Evolutionary conservation across 2,113 vertebrate genomes (phyloP), one percentile per base, ranked within the genome.

Genomic region (Leucopsar rothschildi): DNA sequence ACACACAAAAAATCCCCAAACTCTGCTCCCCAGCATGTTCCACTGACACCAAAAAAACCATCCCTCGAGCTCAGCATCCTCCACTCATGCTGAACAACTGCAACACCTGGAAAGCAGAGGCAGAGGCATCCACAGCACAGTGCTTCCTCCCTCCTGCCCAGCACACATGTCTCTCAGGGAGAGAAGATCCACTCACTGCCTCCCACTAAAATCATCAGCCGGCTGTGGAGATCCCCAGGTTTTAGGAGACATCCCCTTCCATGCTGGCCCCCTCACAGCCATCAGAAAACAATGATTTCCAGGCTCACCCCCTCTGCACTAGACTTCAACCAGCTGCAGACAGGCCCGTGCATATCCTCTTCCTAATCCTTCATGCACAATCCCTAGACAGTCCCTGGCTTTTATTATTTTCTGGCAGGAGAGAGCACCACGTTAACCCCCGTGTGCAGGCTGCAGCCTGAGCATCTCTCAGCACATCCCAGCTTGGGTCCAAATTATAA

Each of bases 391-490:
- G 85, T 75, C 88, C 92, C 92, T 96, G 96, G 96, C 88, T 96
- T 97, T 91, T 90, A 96, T 96, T 97, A 97, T 97, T 95, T 97
- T 93, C 96, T 97, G 95, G 95, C 95, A 97, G 88, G 37, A 95
- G 61, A 75, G 40, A 92, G 91, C 94, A 68, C 60, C 35, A 63
- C 7, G 12, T 93, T 97, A 95, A 95, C 90, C 92, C 88, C 69
- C 3, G 0, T 86, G 90, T 2, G 10, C 93, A 92, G 77, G 45
- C 95, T 90, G 57, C 72, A 94, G 93, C 68, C 75, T 21, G 45
- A 95, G 90, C 68, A 88, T 96, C 96, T 94, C 90, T 95, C 94
- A 95, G 93, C 91, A 92, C 90, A 90, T 81, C 79, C 76, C 69
- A 81, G 0, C 88, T 49, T 18, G 37, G 72, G 80, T 56, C 86